Evolutionary conservation across 1,140 invertebrate species (phyloP).

Genomic region (Hyles vespertilio): DNA sequence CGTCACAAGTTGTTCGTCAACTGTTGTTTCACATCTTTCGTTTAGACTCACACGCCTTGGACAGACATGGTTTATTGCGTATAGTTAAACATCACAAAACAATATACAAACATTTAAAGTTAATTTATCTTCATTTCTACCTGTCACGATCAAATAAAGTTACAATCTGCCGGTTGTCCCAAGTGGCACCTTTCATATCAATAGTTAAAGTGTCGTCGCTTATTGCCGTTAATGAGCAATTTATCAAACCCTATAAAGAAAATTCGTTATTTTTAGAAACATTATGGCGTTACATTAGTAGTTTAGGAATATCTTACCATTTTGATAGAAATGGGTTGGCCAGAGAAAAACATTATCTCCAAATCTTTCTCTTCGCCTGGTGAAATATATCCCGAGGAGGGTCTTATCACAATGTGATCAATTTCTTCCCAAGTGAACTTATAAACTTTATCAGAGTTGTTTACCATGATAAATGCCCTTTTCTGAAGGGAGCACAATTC

Average conservation of each 20-base stretch:
- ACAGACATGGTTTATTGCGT: neutral
- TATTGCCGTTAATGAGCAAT: conserved; percentile 35
- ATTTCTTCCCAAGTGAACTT: conserved; percentile 52
- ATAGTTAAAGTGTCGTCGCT: conserved; percentile 46
- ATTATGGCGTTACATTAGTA: too few relatives aligned
- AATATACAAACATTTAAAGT: neutral
- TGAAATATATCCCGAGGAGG: conserved; percentile 57
- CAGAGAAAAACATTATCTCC: conserved; percentile 57
- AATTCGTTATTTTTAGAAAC: neutral
- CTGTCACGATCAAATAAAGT: conserved; percentile 50
- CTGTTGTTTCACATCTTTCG: conserved; percentile 38
- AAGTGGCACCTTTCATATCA: conserved; percentile 47
- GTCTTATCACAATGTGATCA: conserved; percentile 48
- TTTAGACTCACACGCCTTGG: conserved; percentile 23
- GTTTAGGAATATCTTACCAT: conserved; percentile 32
- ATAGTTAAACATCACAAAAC: too few relatives aligned
- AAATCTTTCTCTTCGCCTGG: conserved; percentile 68
- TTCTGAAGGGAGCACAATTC: conserved; percentile 47
- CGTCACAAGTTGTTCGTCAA: conserved; percentile 38
- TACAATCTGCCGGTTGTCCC: conserved; percentile 60
- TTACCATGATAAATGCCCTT: conserved; percentile 57
- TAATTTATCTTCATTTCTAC: conserved; percentile 23
- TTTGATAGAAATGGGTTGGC: conserved; percentile 40
- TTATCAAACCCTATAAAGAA: conserved; percentile 7
- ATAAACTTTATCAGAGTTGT: conserved; percentile 66